Base-by-base conservation (phyloP, 1,140 invertebrate genomes). In the Bombus huntii region DNA sequence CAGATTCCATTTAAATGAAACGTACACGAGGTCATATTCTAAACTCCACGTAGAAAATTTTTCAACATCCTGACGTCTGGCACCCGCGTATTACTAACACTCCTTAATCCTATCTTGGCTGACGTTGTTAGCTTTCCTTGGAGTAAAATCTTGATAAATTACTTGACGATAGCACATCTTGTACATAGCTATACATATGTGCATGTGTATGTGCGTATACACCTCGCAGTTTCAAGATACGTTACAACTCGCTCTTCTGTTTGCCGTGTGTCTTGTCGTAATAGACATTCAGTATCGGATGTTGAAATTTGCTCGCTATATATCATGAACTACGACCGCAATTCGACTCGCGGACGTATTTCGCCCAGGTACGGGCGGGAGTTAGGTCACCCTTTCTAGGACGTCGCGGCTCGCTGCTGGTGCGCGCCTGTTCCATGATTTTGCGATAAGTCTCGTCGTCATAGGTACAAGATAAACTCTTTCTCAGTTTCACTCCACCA, bases 351-450 rank as follows among this genome's bases (percentile, higher is more conserved):
- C 96, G 94, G 1, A 97, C 96, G 87, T 97, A 97, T 91, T 97
- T 97, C 1, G 97, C 97, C 97, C 97, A 97, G 0, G 97, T 97
- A 88, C 97, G 96, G 85, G 96, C 96, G 22, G 95, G 96, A 1
- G 96, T 96, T 9, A 96, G 84, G 86, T 96, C 96, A 72, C 96
- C 95, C 83, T 96, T 96, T 79, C 96, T 96, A 4, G 95, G 93
- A 62, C 96, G 96, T 6, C 96, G 95, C 80, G 96, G 94, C 68
- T 89, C 91, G 0, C 95, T 92, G 3, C 95, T 95, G 22, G 93
- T 95, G 73, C 95, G 95, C 83, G 96, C 96, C 4, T 95, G 93
- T 6, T 95, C 94, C 25, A 95, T 92, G 81, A 96, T 94, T 34
- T 95, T 95, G 8, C 95, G 95, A 72, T 96, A 95, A 34, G 95